Conservation (phyloP, 2,113 vertebrate species). For the Thunnus thynnus region DNA sequence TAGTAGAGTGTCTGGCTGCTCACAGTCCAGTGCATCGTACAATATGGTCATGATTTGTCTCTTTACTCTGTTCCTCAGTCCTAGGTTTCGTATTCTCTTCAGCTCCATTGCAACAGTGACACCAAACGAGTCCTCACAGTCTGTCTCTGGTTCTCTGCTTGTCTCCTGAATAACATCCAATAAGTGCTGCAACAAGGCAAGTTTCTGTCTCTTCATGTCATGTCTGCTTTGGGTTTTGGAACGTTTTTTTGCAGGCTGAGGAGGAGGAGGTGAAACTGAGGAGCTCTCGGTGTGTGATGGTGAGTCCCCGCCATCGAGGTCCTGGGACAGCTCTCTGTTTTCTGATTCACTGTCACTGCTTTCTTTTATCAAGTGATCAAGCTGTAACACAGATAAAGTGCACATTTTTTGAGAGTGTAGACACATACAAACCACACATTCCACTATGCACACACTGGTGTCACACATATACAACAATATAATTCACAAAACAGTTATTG, state of each 20-base stretch:
- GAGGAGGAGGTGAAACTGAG: slow-evolving; percentile 1
- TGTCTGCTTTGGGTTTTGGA: not conserved
- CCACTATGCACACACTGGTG: too few species aligned
- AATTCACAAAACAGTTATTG: too few species aligned
- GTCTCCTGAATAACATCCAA: not conserved
- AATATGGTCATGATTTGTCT: not conserved
- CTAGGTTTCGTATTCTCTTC: not conserved
- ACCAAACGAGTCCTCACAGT: not conserved
- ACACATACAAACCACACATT: too few species aligned
- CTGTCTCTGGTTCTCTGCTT: not conserved
- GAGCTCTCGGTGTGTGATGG: not conserved
- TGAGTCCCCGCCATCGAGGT: not conserved
- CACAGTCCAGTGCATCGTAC: slow-evolving; percentile 7
- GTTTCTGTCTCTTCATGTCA: not conserved
- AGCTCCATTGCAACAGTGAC: not conserved
- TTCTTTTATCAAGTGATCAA: too few species aligned
- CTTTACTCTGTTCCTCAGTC: not conserved
- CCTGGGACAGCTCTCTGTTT: too few species aligned
- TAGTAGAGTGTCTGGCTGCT: not conserved
- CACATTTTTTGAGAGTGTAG: too few species aligned
- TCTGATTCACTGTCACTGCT: too few species aligned
- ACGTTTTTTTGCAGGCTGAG: not conserved
- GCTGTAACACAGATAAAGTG: too few species aligned
- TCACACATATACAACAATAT: too few species aligned
- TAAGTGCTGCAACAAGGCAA: not conserved